Percentiles rank a stretch among this genome's conserved stretches.
These are phyloP conservation scores for Cremastinae sp. DNA, from an alignment of 2,888 invertebrate genomes.

Conservation along the genomic window DNA sequence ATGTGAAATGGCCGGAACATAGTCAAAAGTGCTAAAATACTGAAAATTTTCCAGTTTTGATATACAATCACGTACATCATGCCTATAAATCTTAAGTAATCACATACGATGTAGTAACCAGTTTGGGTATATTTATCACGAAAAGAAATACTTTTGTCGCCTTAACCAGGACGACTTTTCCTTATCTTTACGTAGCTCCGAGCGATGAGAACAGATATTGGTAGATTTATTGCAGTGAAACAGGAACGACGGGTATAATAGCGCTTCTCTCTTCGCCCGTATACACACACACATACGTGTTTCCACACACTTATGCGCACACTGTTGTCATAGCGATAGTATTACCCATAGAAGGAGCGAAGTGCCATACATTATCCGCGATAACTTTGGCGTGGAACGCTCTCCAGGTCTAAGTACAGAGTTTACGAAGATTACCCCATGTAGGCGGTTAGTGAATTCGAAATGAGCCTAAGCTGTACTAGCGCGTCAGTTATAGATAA, in stretches of 20 bases:
- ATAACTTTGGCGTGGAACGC: slow-evolving; percentile 52
- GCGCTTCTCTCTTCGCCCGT: slow-evolving; percentile 6
- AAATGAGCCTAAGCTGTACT: slow-evolving; percentile 56
- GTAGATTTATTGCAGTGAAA: slow-evolving; percentile 57
- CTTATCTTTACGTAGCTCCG: slow-evolving; percentile 52
- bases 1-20: slow-evolving; percentile 29
- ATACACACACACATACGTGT: background rate
- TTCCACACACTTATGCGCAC: background rate
- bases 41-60: no score
- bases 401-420: slow-evolving; percentile 49
- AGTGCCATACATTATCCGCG: slow-evolving; percentile 57
- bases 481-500: slow-evolving; percentile 46
- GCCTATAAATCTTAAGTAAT: slow-evolving; percentile 25
- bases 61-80: background rate
- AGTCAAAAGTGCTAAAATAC: background rate
- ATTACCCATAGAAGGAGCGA: slow-evolving; percentile 41
- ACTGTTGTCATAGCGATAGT: slow-evolving; percentile 42
- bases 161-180: slow-evolving; percentile 48
- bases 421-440: slow-evolving; percentile 58
- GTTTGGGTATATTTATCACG: slow-evolving; percentile 4
- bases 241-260: slow-evolving; percentile 56
- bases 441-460: slow-evolving; percentile 57
- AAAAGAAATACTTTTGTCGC: slow-evolving; percentile 53
- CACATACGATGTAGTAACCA: slow-evolving; percentile 28
- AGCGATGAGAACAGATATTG: slow-evolving; percentile 56